These are phyloP conservation scores for Anthoscopus minutus DNA, from an alignment of 2,113 vertebrate genomes.

Conservation along the genomic window DNA sequence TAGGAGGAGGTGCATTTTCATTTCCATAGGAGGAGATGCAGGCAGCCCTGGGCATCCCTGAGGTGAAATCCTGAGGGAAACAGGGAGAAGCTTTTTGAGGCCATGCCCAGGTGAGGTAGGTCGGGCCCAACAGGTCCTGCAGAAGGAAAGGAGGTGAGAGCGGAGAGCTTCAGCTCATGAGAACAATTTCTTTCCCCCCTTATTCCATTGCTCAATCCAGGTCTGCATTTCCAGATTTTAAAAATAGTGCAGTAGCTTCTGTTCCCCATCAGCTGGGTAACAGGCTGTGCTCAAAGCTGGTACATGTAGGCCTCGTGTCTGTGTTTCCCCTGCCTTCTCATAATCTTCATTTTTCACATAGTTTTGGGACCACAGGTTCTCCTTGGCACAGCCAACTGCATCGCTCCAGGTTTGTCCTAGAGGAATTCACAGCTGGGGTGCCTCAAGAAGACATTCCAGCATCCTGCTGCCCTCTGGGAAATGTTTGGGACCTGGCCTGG, in stretches of 20 bases:
- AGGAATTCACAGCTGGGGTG: background rate
- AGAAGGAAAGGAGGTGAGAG: background rate
- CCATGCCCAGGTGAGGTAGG: background rate
- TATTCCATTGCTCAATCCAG: background rate
- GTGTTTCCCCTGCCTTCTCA: background rate
- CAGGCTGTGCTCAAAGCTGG: background rate
- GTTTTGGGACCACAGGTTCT: background rate
- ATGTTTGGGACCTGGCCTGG: background rate
- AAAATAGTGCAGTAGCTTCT: background rate
- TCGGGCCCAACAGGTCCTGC: background rate
- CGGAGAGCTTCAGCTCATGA: background rate
- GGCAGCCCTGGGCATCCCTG: background rate
- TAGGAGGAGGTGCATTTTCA: accelerated
- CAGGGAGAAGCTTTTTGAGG: background rate
- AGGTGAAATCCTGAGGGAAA: background rate
- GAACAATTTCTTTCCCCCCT: background rate
- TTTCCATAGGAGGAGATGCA: background rate
- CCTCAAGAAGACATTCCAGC: background rate
- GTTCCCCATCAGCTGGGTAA: background rate
- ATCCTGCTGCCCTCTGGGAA: background rate
- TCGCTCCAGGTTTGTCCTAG: background rate
- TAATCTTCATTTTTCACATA: background rate
- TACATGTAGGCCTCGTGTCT: background rate
- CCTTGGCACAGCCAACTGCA: background rate
- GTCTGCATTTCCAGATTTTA: background rate